Conservation (phyloP, 2,113 vertebrate species). For the Junco hyemalis region DNA sequence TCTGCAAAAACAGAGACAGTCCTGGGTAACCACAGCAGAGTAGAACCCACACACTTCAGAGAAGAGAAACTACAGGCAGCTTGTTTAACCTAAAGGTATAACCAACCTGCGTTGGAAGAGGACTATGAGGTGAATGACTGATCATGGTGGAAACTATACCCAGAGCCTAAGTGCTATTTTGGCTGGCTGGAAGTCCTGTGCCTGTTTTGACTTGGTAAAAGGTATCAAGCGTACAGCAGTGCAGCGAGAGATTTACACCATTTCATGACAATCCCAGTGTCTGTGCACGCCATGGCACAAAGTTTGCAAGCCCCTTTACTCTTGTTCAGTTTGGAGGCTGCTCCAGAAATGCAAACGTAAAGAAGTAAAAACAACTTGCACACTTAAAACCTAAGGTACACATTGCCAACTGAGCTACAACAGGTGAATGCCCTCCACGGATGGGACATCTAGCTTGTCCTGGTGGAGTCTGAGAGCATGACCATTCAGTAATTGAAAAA, state of each 20-base stretch:
- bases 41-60: constrained; percentile 40
- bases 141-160: not conserved
- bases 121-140: constrained; percentile 5
- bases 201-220: constrained; percentile 75
- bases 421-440: not conserved
- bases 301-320: constrained; percentile 1
- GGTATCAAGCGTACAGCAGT: constrained; percentile 46
- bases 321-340: not conserved
- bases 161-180: not conserved
- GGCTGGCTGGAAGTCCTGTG: constrained; percentile 48
- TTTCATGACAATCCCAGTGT: not conserved
- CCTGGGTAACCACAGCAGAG: constrained; percentile 29
- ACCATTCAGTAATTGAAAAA: not conserved
- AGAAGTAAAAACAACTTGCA: constrained; percentile 6
- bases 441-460: not conserved
- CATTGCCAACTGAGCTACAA: constrained; percentile 13
- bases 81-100: constrained; percentile 13
- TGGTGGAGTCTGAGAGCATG: not conserved
- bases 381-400: constrained; percentile 29
- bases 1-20: constrained; percentile 45
- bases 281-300: not conserved
- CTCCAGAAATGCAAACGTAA: constrained; percentile 8
- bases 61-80: constrained; percentile 55
- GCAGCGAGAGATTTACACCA: not conserved
- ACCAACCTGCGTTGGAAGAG: constrained; percentile 9